phyloP scores from a whole-genome alignment of 1,140 invertebrate genomes.

The Dendroctonus ponderosae region DNA sequence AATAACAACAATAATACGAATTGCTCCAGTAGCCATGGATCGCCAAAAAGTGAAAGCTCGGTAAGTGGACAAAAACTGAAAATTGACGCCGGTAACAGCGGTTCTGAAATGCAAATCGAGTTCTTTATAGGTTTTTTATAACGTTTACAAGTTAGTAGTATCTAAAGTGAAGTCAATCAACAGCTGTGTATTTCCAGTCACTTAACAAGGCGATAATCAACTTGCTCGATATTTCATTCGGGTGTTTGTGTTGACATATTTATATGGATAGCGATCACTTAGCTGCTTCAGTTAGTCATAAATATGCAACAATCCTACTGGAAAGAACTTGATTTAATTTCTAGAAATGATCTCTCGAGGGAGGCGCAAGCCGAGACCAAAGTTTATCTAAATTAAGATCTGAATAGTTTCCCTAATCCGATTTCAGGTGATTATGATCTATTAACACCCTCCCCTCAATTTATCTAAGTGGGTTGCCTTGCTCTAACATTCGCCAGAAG shows the following conservation, averaged over 20 bases:
- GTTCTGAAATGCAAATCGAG: too few relatives aligned
- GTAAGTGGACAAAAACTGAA: constrained; percentile 38
- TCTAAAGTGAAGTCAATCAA: constrained; percentile 12
- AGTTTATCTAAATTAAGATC: constrained; percentile 3
- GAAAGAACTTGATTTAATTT: too few relatives aligned
- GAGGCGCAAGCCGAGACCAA: too few relatives aligned
- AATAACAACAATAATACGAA: constrained; percentile 27
- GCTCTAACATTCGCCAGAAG: constrained; percentile 25
- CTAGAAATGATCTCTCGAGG: too few relatives aligned
- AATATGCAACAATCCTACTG: too few relatives aligned
- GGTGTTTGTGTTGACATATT: constrained; percentile 14
- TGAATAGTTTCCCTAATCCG: constrained; percentile 16
- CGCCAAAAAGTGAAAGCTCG: constrained; percentile 42
- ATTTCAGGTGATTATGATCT: constrained; percentile 31
- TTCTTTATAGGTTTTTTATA: constrained; percentile 6
- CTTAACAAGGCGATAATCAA: constrained; percentile 16
- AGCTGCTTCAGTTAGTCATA: not conserved
- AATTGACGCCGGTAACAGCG: too few relatives aligned
- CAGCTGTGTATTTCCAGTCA: constrained; percentile 5
- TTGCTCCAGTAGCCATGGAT: constrained; percentile 35
- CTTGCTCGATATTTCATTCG: constrained; percentile 6
- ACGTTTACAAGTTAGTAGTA: not conserved
- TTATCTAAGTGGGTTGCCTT: constrained; percentile 32
- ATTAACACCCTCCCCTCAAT: constrained; percentile 30
- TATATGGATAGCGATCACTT: constrained; percentile 2